A percentile compares a stretch with the other conserved stretches of the same genome.
Conservation (phyloP, 92 coral and sea anemone species). For the Isaurus tuberculatus region DNA sequence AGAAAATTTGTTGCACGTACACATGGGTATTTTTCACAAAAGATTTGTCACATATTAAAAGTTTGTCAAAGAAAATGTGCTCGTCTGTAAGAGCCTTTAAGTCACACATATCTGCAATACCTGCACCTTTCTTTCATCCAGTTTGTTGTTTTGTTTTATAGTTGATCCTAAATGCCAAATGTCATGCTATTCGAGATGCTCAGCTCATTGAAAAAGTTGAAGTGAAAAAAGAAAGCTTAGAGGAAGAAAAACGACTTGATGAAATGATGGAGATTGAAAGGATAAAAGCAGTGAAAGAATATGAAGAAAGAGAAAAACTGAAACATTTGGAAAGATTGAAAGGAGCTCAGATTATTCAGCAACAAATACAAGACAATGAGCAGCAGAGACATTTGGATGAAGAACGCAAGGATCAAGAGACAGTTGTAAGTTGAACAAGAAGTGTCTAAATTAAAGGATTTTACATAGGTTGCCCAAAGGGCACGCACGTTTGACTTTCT, state of each 20-base stretch:
- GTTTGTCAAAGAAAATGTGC: too few species aligned
- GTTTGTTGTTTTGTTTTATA: constrained; percentile 45
- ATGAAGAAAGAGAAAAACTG: constrained; percentile 89
- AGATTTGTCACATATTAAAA: too few species aligned
- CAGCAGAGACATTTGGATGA: constrained; percentile 90
- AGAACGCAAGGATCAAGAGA: constrained; percentile 96
- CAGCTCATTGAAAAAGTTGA: constrained; percentile 98
- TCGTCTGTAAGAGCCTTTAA: too few species aligned
- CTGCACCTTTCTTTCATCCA: neutral
- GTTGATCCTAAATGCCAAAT: constrained; percentile 97
- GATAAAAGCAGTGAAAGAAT: constrained; percentile 81
- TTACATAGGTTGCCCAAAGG: too few species aligned
- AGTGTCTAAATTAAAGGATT: too few species aligned
- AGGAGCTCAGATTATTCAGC: constrained; percentile 91
- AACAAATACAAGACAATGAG: constrained; percentile 85
- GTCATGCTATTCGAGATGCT: constrained; percentile 99
- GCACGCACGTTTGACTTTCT: too few species aligned
- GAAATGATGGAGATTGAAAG: constrained; percentile 99
- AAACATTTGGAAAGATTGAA: constrained; percentile 83
- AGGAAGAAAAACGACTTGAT: constrained; percentile 94
- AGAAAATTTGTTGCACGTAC: too few species aligned
- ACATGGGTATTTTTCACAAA: too few species aligned
- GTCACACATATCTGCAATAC: too few species aligned
- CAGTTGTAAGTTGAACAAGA: constrained; percentile 65
- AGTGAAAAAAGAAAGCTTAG: constrained; percentile 89